A percentile compares a stretch with the other conserved stretches of the same genome.
phyloP scores from a whole-genome alignment of 1,140 invertebrate genomes.

The Zaprionus taronus region DNA sequence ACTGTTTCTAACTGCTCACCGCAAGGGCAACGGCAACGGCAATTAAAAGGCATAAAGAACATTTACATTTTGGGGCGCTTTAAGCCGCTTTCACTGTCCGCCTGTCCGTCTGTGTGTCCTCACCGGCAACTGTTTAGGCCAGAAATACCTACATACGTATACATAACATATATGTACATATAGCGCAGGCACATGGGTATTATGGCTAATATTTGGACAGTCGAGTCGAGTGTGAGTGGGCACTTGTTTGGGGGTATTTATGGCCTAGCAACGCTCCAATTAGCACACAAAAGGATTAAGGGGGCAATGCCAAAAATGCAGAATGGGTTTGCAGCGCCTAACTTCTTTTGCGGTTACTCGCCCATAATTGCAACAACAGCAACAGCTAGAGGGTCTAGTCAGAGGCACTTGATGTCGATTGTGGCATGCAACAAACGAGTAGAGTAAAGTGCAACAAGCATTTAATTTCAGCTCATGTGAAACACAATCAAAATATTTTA shows the following conservation, averaged over 20 bases:
- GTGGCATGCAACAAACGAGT: conserved; percentile 25
- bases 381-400: not conserved
- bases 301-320: conserved; percentile 60
- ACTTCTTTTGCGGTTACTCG: conserved; percentile 48
- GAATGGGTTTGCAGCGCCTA: conserved; percentile 14
- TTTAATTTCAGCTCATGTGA: conserved; percentile 61
- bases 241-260: conserved; percentile 48
- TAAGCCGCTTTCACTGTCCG: conserved; percentile 67
- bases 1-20: conserved; percentile 26
- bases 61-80: conserved; percentile 60
- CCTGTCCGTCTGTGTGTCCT: conserved; percentile 18
- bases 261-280: conserved; percentile 73
- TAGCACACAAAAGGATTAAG: conserved; percentile 79
- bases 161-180: not conserved
- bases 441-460: conserved; percentile 54
- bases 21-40: conserved; percentile 47
- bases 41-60: conserved; percentile 66
- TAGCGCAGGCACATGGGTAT: conserved; percentile 4
- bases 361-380: conserved; percentile 57
- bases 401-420: conserved; percentile 59
- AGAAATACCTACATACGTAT: not conserved
- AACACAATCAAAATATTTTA: conserved; percentile 79
- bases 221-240: not conserved
- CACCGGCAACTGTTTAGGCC: conserved; percentile 46
- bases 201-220: conserved; percentile 56